Evolutionary conservation across 2,113 vertebrate genomes (phyloP).

Genomic region (Eolophus roseicapilla): DNA sequence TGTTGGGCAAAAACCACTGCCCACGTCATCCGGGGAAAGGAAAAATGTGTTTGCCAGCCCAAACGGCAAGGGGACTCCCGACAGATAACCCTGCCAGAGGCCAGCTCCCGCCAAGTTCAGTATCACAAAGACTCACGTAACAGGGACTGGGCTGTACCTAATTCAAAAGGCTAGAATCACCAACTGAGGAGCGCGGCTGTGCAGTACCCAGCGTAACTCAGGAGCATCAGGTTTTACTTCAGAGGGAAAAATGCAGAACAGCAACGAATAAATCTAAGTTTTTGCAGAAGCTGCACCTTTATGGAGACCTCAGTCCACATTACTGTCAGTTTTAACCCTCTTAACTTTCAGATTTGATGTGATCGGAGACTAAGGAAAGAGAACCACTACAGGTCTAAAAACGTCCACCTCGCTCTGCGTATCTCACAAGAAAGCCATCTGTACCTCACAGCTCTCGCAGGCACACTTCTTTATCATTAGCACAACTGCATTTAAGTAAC

Average conservation of each 20-base stretch:
- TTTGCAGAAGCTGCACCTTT: neutral
- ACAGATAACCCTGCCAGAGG: neutral
- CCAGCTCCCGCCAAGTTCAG: neutral
- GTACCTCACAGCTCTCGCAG: neutral
- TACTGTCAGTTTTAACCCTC: neutral
- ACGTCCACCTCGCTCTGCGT: accelerated
- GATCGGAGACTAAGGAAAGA: neutral
- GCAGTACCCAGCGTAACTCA: neutral
- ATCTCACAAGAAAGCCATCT: neutral
- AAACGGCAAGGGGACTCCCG: neutral
- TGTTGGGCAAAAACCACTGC: neutral
- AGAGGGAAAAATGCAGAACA: neutral
- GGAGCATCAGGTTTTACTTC: neutral
- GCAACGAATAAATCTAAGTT: neutral
- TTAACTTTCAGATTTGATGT: neutral
- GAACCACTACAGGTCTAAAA: neutral
- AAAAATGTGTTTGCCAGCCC: neutral
- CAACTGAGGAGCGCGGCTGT: neutral
- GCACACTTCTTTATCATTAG: neutral
- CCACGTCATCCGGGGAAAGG: neutral
- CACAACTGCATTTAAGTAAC: neutral
- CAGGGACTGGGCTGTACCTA: neutral
- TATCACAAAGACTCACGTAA: neutral
- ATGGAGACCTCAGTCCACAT: neutral
- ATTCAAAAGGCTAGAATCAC: neutral